Evolutionary conservation across 37 sponge, comb jelly and placozoan species (phyloP).

Genomic region (Hormiphora californensis): DNA sequence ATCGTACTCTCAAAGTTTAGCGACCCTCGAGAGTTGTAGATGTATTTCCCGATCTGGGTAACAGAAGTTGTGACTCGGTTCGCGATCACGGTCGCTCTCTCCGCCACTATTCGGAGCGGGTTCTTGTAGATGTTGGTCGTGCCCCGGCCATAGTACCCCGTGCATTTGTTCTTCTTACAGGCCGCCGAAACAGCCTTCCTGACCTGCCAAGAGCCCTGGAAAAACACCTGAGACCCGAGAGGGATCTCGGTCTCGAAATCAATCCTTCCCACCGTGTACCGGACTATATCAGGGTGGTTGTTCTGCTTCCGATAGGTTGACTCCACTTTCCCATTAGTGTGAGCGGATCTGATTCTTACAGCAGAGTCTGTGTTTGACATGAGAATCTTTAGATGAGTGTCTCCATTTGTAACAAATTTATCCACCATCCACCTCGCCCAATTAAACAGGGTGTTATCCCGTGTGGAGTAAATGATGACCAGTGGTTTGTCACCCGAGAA

Average conservation of each 20-base stretch:
- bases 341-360: neutral
- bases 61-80: no score
- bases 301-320: neutral
- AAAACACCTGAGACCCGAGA: neutral
- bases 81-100: no score
- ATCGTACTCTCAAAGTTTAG: no score
- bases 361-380: constrained; percentile 3
- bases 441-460: neutral
- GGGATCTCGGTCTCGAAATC: constrained; percentile 13
- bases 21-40: no score
- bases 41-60: no score
- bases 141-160: neutral
- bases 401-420: neutral
- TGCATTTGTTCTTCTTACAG: neutral
- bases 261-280: neutral
- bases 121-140: neutral
- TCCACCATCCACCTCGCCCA: neutral
- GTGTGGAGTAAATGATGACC: neutral
- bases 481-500: neutral
- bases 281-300: neutral
- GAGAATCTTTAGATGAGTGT: neutral
- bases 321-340: neutral
- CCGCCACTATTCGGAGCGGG: neutral
- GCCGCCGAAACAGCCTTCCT: neutral
- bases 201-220: constrained; percentile 25